phyloP scores from a whole-genome alignment of 2,797 vertebrate genomes.

The Dendrocincla fuliginosa region DNA sequence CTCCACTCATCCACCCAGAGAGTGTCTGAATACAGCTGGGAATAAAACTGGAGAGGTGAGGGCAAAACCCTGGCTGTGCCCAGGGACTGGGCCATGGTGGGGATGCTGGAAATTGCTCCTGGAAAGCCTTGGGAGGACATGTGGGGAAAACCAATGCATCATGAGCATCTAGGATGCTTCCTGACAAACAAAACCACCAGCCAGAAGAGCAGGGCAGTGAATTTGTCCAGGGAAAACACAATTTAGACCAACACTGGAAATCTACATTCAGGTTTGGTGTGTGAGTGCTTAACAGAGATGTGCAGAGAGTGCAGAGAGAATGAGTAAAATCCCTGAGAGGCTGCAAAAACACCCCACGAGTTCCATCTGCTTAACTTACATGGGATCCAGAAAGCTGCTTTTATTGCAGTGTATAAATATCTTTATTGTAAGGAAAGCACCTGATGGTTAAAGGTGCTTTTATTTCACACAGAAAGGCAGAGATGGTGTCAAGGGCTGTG shows the following conservation, averaged over 20 bases:
- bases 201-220: neutral
- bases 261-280: neutral
- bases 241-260: neutral
- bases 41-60: accelerated
- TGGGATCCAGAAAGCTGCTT: neutral
- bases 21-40: accelerated
- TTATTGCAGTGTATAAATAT: neutral
- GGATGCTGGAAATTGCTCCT: neutral
- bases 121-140: neutral
- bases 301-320: neutral
- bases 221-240: neutral
- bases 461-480: neutral
- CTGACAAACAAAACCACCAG: neutral
- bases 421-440: neutral
- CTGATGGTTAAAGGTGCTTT: neutral
- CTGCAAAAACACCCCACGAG: neutral
- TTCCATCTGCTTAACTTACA: slow-evolving; percentile 1
- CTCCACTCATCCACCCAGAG: neutral
- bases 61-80: accelerated
- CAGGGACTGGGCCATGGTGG: accelerated
- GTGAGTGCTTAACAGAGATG: neutral
- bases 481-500: accelerated
- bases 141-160: accelerated
- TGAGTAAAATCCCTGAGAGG: neutral
- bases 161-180: accelerated